Evolutionary conservation across 2,797 vertebrate genomes (phyloP), one percentile per base, ranked within the genome.

Genomic region (Myotis myotis): DNA sequence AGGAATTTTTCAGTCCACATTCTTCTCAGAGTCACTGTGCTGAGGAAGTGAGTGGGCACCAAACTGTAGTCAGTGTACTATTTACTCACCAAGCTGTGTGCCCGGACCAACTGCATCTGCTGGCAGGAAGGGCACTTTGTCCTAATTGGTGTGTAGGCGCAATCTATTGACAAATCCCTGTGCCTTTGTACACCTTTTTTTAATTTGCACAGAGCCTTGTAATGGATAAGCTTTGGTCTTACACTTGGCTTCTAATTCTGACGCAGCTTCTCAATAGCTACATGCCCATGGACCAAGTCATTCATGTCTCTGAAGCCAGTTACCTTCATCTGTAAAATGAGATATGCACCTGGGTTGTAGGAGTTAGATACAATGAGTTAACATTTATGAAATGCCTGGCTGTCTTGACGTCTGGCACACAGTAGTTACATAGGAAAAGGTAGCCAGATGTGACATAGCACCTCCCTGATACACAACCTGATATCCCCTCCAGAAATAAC

Each of bases 321-420:
- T 91, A 89, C 60, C 15, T n/a, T 86, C 51, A 79, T 80, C 60
- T 80, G 6, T 87, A 82, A 82, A 93, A 89, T n/a, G 53, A 74
- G 36, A 49, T 33, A 13, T 44, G 16, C 10, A 23, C 22, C 49
- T 41, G 33, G 17, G 13, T 33, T 51, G 2, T 90, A 51, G 75
- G 70, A 23, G 10, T 55, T 53, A 51, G 25, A 47, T 17, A 4
- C 30, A 38, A 22, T 51, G 41, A 62, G 13, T 36, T 72, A 49
- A 53, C 11, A 0, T 36, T 30, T 60, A 36, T 44, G 33, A 79
- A 72, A 30, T 19, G 13, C 22, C 70, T 51, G 60, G 28, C 25
- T 66, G 1, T 5, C 28, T 28, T 64, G 16, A 22, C 7, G 25
- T 25, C 47, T 78, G 76, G 20, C 23, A 47, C 17, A 41, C 9